Conservation (phyloP, 2,113 vertebrate species). For the Dasypus novemcinctus region DNA sequence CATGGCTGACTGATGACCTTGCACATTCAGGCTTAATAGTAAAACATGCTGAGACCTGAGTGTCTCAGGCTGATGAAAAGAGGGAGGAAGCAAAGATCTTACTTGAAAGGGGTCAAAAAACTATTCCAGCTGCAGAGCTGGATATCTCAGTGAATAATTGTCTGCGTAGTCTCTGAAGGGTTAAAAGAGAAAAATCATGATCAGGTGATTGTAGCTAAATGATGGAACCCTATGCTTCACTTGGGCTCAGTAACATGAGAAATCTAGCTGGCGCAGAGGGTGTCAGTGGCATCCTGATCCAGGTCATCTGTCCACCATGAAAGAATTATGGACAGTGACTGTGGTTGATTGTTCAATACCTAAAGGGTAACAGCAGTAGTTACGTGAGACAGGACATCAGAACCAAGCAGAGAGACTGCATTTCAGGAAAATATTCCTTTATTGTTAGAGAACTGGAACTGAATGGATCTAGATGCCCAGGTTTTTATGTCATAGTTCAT, state of each 20-base stretch:
- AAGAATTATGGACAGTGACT: background rate
- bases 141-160: background rate
- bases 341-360: background rate
- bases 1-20: background rate
- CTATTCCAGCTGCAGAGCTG: background rate
- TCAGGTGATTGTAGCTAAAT: background rate
- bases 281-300: background rate
- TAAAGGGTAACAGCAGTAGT: background rate
- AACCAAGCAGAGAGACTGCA: background rate
- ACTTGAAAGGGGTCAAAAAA: background rate
- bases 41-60: background rate
- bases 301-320: background rate
- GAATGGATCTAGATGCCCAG: background rate
- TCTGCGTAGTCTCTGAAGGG: background rate
- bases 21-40: background rate
- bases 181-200: background rate
- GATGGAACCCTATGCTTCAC: background rate
- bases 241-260: background rate
- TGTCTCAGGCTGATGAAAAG: background rate
- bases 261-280: background rate
- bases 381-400: background rate
- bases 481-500: background rate
- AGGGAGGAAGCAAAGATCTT: background rate
- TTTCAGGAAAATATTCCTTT: background rate
- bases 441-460: background rate